These are phyloP conservation scores for Pollicipes pollicipes DNA, from an alignment of 1,140 invertebrate species.

Conservation along the genomic window DNA sequence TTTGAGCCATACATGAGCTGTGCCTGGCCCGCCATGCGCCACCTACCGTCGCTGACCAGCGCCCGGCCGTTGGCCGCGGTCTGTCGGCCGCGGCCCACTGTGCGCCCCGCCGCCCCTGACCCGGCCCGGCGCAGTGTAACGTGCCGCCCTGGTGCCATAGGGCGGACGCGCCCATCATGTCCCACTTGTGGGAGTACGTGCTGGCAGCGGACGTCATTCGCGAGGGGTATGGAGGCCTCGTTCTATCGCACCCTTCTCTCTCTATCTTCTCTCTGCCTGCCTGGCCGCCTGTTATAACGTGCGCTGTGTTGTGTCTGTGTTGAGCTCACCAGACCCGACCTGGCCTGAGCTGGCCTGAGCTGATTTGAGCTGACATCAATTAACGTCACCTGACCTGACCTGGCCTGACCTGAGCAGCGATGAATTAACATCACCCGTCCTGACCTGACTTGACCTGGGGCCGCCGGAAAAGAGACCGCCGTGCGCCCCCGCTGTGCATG, in stretches of 20 bases:
- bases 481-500: too few species aligned
- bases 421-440: too few species aligned
- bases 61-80: too few species aligned
- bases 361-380: too few species aligned
- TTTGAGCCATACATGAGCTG: too few species aligned
- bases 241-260: background rate
- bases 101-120: background rate
- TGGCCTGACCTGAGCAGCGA: too few species aligned
- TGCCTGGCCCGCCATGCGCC: background rate
- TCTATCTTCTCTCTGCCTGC: background rate
- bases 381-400: too few species aligned
- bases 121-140: too few species aligned
- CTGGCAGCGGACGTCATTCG: constrained; percentile 33
- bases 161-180: constrained; percentile 81
- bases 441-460: too few species aligned
- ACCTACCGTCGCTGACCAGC: too few species aligned
- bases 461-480: too few species aligned
- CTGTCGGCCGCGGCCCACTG: background rate
- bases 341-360: too few species aligned
- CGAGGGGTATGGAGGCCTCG: constrained; percentile 16
- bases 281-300: background rate
- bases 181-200: constrained; percentile 71
- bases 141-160: constrained; percentile 29
- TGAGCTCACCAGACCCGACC: background rate
- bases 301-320: background rate